phyloP scores from a whole-genome alignment of 2,797 vertebrate genomes.

The Cichlasoma orientale region DNA sequence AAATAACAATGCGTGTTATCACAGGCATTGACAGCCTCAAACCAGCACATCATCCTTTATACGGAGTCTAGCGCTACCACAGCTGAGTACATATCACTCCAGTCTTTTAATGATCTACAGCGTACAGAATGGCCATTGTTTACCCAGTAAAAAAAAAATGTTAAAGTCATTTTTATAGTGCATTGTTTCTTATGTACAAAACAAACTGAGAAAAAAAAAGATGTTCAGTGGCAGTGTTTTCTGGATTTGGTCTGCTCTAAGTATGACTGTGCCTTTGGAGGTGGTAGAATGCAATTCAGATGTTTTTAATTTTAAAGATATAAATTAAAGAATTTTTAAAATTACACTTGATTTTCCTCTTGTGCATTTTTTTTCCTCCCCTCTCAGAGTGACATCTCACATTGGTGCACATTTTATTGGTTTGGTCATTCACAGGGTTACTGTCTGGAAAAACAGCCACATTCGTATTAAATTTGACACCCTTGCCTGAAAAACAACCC shows the following conservation, averaged over 20 bases:
- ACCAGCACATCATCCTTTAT: conserved; percentile 77
- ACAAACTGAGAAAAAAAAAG: conserved; percentile 61
- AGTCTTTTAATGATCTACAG: conserved; percentile 62
- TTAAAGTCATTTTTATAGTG: conserved; percentile 74
- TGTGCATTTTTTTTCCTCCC: neutral
- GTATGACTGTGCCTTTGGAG: conserved; percentile 88
- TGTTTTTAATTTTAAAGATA: conserved; percentile 87
- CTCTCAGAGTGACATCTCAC: neutral
- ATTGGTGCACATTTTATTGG: neutral
- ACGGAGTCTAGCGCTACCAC: conserved; percentile 58
- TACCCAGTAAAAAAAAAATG: conserved; percentile 61
- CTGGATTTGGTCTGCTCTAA: conserved; percentile 82
- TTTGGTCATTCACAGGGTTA: neutral
- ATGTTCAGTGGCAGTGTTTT: conserved; percentile 82
- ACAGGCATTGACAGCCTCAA: conserved; percentile 54
- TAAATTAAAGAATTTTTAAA: conserved; percentile 83
- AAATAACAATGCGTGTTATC: conserved; percentile 47
- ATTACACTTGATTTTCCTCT: conserved; percentile 36
- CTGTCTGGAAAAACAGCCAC: neutral
- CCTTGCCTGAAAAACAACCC: neutral
- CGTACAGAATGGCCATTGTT: conserved; percentile 70
- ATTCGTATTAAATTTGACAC: neutral
- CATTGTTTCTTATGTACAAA: conserved; percentile 78
- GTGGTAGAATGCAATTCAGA: conserved; percentile 85
- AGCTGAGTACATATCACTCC: conserved; percentile 75